Evolutionary conservation across 2,888 invertebrate genomes (phyloP), one percentile per base, ranked within the genome.

Genomic region (Morpho helenor): DNA sequence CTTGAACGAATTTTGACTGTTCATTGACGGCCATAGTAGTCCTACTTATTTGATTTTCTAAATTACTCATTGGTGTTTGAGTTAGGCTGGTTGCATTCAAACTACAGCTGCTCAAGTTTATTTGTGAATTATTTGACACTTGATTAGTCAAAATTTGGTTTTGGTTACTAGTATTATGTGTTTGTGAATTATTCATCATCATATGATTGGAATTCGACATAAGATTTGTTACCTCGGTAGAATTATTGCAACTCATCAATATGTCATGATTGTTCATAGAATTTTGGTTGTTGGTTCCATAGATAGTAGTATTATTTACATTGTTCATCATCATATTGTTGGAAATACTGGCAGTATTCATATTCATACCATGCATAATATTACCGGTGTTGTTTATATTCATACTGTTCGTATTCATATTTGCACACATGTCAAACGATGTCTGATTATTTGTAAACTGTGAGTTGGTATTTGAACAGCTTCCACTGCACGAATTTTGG

Each of bases 281-380:
- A 60, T 74, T 84, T 69, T 84, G 87, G 52, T 71, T 68, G 56
- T 71, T 76, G 22, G 76, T 39, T 40, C 84, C 84, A 54, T 87
- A 90, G 71, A 88, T 80, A 41, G 75, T 69, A 52, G 69, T 81
- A 59, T 74, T 87, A 63, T 77, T 86, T 23, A 81, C 79, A 58
- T 79, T 76, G 63, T 80, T 84, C 75, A 87, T 80, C 80, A 87
- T 86, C 79, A 87, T 84, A 65, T 82, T 88, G 67, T 79, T 87
- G 7, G 81, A 68, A 65, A 87, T 76, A 64, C 75, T 85, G 2
- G 82, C 63, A 66, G 80, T 90, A 64, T 82, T 86, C 6, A 83
- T 79, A 56, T 79, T 82, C 75, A 89, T 85, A 61, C 79, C 73
- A 56, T 88, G 90, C 70, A 89, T 82, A 68, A 87, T 84, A 64